Evolutionary conservation across 2,113 vertebrate species (phyloP).

Genomic region (Formicarius rufipectus): DNA sequence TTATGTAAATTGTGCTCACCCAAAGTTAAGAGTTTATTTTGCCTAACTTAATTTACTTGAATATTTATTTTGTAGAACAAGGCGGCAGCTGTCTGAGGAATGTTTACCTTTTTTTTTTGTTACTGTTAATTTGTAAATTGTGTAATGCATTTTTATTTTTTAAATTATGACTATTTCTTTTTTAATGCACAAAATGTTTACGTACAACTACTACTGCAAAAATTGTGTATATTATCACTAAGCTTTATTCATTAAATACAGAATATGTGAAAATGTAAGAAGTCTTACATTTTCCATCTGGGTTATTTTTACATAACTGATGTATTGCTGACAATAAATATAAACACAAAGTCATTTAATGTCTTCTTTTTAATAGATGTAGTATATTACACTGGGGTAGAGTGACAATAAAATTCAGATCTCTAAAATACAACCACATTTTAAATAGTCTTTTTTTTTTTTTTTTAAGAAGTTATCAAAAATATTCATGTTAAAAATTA

Average conservation of each 20-base stretch:
- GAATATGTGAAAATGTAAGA: conserved; percentile 75
- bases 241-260: conserved; percentile 84
- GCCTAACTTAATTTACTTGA: conserved; percentile 77
- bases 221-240: conserved; percentile 84
- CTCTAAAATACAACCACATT: background rate
- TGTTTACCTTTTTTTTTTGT: conserved; percentile 79
- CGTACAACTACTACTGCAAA: conserved; percentile 82
- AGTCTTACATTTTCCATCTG: conserved; percentile 87
- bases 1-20: conserved; percentile 63
- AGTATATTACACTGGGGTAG: background rate
- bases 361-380: conserved; percentile 38
- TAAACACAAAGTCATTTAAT: conserved; percentile 69
- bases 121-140: conserved; percentile 86
- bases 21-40: conserved; percentile 67
- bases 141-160: conserved; percentile 86
- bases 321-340: conserved; percentile 86
- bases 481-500: background rate
- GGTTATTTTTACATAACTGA: conserved; percentile 90
- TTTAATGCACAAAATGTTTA: conserved; percentile 89
- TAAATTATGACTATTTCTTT: conserved; percentile 87
- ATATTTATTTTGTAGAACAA: conserved; percentile 77
- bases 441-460: background rate
- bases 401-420: conserved; percentile 18
- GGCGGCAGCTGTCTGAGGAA: conserved; percentile 80
- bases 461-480: background rate